phyloP scores from a whole-genome alignment of 2,113 vertebrate species.

The Channa argus region DNA sequence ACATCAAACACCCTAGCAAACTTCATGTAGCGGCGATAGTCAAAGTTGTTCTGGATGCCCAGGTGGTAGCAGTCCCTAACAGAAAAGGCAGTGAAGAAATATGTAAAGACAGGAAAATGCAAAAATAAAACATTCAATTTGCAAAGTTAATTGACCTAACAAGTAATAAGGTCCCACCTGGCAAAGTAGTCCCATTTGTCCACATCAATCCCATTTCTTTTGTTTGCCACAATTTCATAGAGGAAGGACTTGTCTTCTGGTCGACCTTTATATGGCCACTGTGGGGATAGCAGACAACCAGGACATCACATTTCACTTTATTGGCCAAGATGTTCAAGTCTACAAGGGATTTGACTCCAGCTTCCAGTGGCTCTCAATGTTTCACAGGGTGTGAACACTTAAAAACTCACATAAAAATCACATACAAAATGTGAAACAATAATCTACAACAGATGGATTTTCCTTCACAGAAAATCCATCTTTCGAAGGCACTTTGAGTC shows the following conservation, averaged over 20 bases:
- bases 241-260: constrained; percentile 91
- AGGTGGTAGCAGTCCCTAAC: constrained; percentile 94
- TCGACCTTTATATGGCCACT: constrained; percentile 92
- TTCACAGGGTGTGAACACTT: too few relatives aligned
- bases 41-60: constrained; percentile 95
- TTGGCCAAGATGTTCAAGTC: not conserved
- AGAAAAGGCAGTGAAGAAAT: not conserved
- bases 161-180: constrained; percentile 80
- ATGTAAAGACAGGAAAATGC: not conserved
- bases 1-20: constrained; percentile 93
- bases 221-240: constrained; percentile 97
- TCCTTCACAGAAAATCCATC: too few relatives aligned
- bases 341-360: not conserved
- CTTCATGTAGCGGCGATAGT: constrained; percentile 89
- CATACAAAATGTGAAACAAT: too few relatives aligned
- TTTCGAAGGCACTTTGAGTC: too few relatives aligned
- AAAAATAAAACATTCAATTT: not conserved
- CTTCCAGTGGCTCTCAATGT: not conserved
- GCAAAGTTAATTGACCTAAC: not conserved
- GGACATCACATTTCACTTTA: not conserved
- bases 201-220: constrained; percentile 93
- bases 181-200: constrained; percentile 99
- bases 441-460: too few relatives aligned
- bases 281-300: not conserved
- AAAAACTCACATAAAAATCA: too few relatives aligned